These are phyloP conservation scores for Oxycera nigricornis DNA, from an alignment of 2,888 invertebrate species.

Conservation along the genomic window DNA sequence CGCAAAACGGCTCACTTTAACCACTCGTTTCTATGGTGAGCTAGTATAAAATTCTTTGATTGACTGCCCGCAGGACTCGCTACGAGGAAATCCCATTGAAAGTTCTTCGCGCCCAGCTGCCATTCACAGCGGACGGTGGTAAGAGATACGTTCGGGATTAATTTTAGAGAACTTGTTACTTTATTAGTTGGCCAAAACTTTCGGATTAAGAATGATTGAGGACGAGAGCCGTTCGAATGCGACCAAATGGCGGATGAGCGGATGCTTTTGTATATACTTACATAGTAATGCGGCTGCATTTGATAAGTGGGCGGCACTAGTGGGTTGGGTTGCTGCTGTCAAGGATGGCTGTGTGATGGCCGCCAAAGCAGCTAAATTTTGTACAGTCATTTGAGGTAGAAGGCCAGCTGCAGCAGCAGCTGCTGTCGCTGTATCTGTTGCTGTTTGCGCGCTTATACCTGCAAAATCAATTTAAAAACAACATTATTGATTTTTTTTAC, in stretches of 20 bases:
- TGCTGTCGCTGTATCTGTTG: slow-evolving; percentile 52
- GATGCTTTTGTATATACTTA: no score
- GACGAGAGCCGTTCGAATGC: background rate
- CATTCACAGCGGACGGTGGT: background rate
- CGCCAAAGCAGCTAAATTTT: slow-evolving; percentile 89
- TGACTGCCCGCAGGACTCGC: background rate
- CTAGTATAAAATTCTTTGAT: no score
- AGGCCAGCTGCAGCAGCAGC: slow-evolving; percentile 63
- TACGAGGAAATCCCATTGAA: background rate
- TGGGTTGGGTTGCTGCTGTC: slow-evolving; percentile 51
- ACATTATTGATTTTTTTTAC: no score
- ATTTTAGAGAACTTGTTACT: slow-evolving; percentile 13
- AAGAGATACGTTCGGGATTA: slow-evolving; percentile 5
- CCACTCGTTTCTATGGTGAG: no score
- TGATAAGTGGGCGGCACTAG: slow-evolving; percentile 57
- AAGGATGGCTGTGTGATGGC: slow-evolving; percentile 64
- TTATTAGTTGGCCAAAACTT: slow-evolving; percentile 28
- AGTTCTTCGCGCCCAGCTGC: background rate
- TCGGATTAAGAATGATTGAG: slow-evolving; percentile 6
- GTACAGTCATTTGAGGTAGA: slow-evolving; percentile 84
- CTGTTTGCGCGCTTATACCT: slow-evolving; percentile 59
- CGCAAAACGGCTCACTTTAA: no score
- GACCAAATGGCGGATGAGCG: no score
- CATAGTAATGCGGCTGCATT: slow-evolving; percentile 61
- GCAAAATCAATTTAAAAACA: background rate